Conservation (phyloP, 2,888 invertebrate species). For the Dendrolimus houi region DNA sequence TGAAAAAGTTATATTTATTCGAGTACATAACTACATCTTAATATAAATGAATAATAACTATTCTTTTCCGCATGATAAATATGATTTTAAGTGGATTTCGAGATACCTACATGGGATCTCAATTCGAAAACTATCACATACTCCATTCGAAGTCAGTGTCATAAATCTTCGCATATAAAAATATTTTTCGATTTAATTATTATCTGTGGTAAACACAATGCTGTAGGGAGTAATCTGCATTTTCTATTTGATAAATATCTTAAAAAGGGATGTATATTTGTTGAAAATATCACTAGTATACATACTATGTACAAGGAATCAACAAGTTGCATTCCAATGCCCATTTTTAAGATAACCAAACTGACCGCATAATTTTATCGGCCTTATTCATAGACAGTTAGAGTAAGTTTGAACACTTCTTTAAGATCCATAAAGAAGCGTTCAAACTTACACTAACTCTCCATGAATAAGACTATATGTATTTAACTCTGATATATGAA, state of each 20-base stretch:
- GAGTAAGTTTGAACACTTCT: too few species aligned
- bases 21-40: constrained; percentile 78
- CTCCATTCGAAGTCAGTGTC: constrained; percentile 22
- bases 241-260: constrained; percentile 11
- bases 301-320: too few species aligned
- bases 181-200: constrained; percentile 39
- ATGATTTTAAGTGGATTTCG: constrained; percentile 61
- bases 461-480: too few species aligned
- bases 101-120: constrained; percentile 54
- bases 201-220: constrained; percentile 42
- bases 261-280: not conserved
- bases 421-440: too few species aligned
- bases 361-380: too few species aligned
- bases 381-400: too few species aligned
- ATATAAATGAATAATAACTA: constrained; percentile 73
- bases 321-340: too few species aligned
- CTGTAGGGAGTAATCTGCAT: constrained; percentile 43
- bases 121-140: constrained; percentile 61
- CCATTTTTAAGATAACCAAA: too few species aligned
- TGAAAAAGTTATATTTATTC: constrained; percentile 77
- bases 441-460: too few species aligned
- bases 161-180: constrained; percentile 51
- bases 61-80: constrained; percentile 68
- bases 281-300: not conserved
- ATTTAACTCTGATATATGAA: too few species aligned